Base-by-base conservation (phyloP, 2,113 vertebrate species). In the Phalacrocorax carbo region DNA sequence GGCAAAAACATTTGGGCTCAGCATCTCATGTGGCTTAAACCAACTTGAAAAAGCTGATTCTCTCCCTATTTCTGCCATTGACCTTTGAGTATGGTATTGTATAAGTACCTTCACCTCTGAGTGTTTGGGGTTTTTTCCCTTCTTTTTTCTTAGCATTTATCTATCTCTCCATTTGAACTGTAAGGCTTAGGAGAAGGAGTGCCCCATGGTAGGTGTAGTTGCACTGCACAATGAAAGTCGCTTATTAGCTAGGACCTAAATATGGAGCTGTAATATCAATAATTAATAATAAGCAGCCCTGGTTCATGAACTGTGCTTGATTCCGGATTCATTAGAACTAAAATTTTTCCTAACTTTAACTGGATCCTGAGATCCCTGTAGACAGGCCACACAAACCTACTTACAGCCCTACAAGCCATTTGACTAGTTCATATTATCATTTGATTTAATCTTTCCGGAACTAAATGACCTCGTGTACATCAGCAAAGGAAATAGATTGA, bases 391-490 rank as follows among this genome's bases (percentile, higher is more conserved):
- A 86, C 71, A 94, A 92, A 88, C 55, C 68, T 81, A 32, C 30
- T 93, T 94, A 73, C 40, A 94, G 22, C 38, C 62, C 20, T 88
- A 78, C 8, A 64, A 93, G 42, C 38, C 8, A 0, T 90, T 93
- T 83, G 38, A 90, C 68, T 83, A 80, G 55, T 80, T 92, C 30
- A 9, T 86, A 65, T 86, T 90, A 75, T 48, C 12, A 36, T 14
- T 77, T 71, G 65, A 92, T 94, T 89, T 84, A 89, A 88, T 94
- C 30, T 92, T 92, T 78, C 57, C 69, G 78, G 61, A 86, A 42
- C 48, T 79, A 52, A 92, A 71, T 86, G 69, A 91, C 91, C 91
- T 84, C 1, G 1, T 83, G 73, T 73, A 57, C 72, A 93, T 81
- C 64, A 86, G 69, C 77, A 88, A 64, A 88, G 42, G 88, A 90